Evolutionary conservation across 2,113 vertebrate genomes (phyloP), one percentile per base, ranked within the genome.

Genomic region (Leptosomus discolor): DNA sequence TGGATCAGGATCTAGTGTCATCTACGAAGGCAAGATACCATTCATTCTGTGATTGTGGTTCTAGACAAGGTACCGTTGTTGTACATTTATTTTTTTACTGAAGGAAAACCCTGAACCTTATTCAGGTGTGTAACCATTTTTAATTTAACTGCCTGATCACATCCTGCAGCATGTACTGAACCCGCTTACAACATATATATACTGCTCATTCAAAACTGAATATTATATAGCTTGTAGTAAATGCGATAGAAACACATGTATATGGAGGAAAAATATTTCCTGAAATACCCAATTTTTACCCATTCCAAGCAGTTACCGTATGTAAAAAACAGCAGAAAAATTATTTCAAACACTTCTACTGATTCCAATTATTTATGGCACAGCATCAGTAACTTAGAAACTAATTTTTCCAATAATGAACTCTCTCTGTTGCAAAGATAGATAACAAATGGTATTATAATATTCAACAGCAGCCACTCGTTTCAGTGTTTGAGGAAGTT

Each of bases 361-460:
- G 85, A 84, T 97, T 97, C 67, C 74, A 96, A 67, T 92, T 97
- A 96, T 95, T 97, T 97, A 81, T 63, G 71, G 73, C 88, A 94
- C 88, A 93, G 63, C 81, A 92, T 85, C 85, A 90, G 79, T 95
- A 96, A 97, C 86, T 97, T 97, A 91, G 96, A 97, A 98, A 69
- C 45, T 98, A 97, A 98, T 97, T 97, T 98, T 76, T 97, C 90
- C 95, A 96, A 53, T 95, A 98, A 98, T 97, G 94, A 98, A 97
- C 74, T 96, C 82, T 95, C 91, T 94, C 94, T 96, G 29, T 85
- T 96, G 46, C 94, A 75, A 93, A 92, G 88, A 91, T 95, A 96
- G 93, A 91, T 96, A 96, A 88, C 57, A 96, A 96, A 91, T 87
- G 34, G 18, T 58, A 27, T 92, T 92, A 78, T 69, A 90, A 85